Conservation (phyloP, 2,113 vertebrate species). For the Oreochromis niloticus region DNA sequence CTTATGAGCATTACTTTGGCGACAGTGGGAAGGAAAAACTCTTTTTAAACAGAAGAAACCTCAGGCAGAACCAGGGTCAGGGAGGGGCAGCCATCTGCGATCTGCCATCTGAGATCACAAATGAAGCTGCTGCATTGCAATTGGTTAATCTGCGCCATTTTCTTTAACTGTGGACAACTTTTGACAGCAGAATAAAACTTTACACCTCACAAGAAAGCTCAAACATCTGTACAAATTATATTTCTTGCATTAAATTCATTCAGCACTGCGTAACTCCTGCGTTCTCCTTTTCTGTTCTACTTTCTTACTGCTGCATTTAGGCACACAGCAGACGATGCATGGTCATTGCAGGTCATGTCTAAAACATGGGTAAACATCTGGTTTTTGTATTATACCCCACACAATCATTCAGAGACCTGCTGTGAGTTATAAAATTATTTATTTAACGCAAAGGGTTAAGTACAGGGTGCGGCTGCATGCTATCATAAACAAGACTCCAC, state of each 20-base stretch:
- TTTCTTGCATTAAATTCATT: not conserved
- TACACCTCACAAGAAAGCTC: not conserved
- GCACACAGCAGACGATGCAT: not conserved
- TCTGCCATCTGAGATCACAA: not conserved
- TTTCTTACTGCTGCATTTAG: not conserved
- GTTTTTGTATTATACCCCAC: not conserved
- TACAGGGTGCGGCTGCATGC: conserved; percentile 9
- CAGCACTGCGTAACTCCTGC: not conserved
- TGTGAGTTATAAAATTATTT: conserved; percentile 12
- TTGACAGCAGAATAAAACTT: not conserved
- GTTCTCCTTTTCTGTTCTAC: not conserved
- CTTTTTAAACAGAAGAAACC: not conserved
- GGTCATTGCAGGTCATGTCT: not conserved
- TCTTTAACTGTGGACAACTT: not conserved
- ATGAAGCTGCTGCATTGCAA: not conserved
- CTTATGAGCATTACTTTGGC: fast-evolving
- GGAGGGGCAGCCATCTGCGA: not conserved
- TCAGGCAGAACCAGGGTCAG: not conserved
- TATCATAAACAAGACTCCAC: not conserved
- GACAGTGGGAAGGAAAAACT: not conserved
- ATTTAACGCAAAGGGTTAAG: conserved; percentile 8
- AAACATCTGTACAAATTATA: not conserved
- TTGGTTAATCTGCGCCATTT: not conserved
- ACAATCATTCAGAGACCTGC: not conserved
- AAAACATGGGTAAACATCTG: not conserved